These are phyloP conservation scores for Dendronephthya gigantea DNA, from an alignment of 64 coral and sea anemone genomes.

Conservation along the genomic window DNA sequence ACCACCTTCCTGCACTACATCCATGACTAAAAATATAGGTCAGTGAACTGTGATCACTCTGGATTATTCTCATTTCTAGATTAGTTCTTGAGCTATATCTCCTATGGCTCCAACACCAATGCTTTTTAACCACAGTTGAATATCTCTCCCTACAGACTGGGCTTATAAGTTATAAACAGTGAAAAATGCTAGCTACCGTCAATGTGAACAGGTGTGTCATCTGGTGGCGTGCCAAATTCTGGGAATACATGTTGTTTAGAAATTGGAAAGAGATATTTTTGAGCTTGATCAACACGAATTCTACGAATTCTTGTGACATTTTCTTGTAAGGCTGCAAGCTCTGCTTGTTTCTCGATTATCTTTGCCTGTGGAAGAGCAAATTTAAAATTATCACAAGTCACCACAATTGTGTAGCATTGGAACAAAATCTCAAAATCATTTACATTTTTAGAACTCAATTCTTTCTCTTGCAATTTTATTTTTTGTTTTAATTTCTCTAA, in stretches of 20 bases:
- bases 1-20: conserved; percentile 11
- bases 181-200: too few species aligned
- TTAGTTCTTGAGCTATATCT: too few species aligned
- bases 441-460: neutral
- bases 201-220: neutral
- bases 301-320: conserved; percentile 48
- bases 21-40: neutral
- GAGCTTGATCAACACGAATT: conserved; percentile 37
- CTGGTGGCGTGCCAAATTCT: conserved; percentile 17
- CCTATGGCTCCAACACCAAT: too few species aligned
- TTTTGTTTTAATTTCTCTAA: conserved; percentile 3
- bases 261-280: conserved; percentile 1
- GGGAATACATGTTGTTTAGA: neutral
- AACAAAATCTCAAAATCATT: neutral
- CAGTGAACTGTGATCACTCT: neutral
- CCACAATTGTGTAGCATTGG: neutral
- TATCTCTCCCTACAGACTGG: too few species aligned
- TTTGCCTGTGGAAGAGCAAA: neutral
- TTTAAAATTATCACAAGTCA: too few species aligned
- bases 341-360: neutral
- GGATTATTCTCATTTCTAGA: neutral
- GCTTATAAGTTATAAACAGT: too few species aligned
- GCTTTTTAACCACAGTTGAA: too few species aligned
- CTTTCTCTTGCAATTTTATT: neutral
- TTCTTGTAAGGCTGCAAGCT: conserved; percentile 32